These are phyloP conservation scores for Phanerotoma sp. DNA, from an alignment of 2,888 invertebrate genomes.

Conservation along the genomic window DNA sequence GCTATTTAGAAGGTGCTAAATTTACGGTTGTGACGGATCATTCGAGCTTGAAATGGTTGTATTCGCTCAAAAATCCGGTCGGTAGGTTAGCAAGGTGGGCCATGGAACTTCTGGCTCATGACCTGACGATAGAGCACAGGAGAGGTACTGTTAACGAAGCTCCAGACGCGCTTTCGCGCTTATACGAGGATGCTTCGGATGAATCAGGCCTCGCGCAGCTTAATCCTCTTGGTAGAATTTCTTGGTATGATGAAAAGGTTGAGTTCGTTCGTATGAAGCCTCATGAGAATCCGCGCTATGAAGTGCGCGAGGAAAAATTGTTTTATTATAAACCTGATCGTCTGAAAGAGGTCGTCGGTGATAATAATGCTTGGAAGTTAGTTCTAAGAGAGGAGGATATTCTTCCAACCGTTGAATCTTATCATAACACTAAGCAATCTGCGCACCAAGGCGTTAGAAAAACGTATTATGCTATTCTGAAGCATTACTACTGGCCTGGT, in stretches of 20 bases:
- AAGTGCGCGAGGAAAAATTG: constrained; percentile 7
- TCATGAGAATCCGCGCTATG: not conserved
- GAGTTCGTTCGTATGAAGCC: constrained; percentile 3
- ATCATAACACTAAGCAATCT: not conserved
- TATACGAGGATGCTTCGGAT: not conserved
- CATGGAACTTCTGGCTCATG: not conserved
- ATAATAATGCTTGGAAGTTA: not conserved
- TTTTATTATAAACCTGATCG: not conserved
- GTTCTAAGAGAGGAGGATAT: not conserved
- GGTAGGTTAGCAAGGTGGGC: constrained; percentile 2
- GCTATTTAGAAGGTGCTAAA: constrained; percentile 18
- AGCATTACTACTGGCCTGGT: constrained; percentile 23
- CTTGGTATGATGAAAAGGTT: constrained; percentile 20
- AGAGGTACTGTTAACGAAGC: not conserved
- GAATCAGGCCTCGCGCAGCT: not conserved
- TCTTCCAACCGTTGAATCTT: not conserved
- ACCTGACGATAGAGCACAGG: not conserved
- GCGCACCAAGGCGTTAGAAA: constrained; percentile 3
- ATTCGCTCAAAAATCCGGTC: constrained; percentile 15
- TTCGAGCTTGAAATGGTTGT: constrained; percentile 22
- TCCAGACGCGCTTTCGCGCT: not conserved
- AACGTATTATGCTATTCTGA: constrained; percentile 12
- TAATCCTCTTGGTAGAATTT: no score
- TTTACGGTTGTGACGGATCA: constrained; percentile 36
- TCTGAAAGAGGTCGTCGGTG: not conserved